These are phyloP conservation scores for Pheucticus melanocephalus DNA, from an alignment of 2,113 vertebrate species.

Conservation along the genomic window DNA sequence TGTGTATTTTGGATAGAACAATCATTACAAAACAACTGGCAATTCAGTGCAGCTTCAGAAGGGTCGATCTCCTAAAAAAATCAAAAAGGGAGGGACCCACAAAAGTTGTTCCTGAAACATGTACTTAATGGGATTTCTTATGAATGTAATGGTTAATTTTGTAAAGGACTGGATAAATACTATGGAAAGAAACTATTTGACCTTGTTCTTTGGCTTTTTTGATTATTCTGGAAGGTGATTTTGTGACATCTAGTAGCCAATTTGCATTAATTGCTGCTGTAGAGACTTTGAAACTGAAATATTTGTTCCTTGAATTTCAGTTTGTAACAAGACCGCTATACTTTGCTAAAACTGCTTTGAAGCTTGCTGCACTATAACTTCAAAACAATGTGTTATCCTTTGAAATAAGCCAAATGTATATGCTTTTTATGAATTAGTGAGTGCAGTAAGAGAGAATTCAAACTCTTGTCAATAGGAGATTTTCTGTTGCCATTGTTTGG, in stretches of 20 bases:
- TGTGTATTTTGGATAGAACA: background rate
- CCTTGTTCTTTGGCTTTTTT: slow-evolving; percentile 45
- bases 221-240: slow-evolving; percentile 45
- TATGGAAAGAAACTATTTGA: background rate
- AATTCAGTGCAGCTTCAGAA: background rate
- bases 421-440: slow-evolving; percentile 55
- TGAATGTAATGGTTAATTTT: slow-evolving; percentile 40
- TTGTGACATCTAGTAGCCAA: slow-evolving; percentile 31
- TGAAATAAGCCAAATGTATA: slow-evolving; percentile 34
- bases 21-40: background rate
- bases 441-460: slow-evolving; percentile 52
- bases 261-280: slow-evolving; percentile 52
- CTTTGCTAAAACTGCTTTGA: slow-evolving; percentile 8
- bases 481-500: slow-evolving; percentile 47
- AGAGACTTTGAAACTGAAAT: slow-evolving; percentile 47
- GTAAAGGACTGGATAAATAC: slow-evolving; percentile 45
- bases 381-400: slow-evolving; percentile 26
- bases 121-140: background rate
- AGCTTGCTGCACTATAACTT: slow-evolving; percentile 39
- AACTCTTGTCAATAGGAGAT: slow-evolving; percentile 29
- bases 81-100: background rate
- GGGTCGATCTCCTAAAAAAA: background rate
- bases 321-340: background rate
- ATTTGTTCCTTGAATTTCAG: slow-evolving; percentile 18
- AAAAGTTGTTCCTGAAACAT: background rate